These are phyloP conservation scores for Xenopus laevis DNA, from an alignment of 2,113 vertebrate species.

Conservation along the genomic window DNA sequence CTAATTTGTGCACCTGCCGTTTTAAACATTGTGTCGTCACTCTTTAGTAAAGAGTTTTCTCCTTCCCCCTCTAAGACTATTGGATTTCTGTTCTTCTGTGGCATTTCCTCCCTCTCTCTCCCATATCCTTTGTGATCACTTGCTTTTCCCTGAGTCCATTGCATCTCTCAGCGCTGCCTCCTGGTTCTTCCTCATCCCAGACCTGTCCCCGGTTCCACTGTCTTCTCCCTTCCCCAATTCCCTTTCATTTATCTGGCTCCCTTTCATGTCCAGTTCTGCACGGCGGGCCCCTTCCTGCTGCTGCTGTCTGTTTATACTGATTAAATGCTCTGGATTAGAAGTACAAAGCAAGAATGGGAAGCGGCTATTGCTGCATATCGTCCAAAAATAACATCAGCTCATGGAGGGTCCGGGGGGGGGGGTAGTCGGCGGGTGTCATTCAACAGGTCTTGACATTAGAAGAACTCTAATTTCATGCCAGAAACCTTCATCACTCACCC, in stretches of 20 bases:
- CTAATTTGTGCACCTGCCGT: no score
- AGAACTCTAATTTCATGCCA: slow-evolving; percentile 3
- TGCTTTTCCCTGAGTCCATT: no score
- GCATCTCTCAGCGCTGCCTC: no score
- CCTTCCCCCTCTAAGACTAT: no score
- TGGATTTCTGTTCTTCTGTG: no score
- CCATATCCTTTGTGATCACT: no score
- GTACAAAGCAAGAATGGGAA: slow-evolving; percentile 5
- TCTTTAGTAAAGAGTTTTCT: no score
- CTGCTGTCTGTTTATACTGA: slow-evolving; percentile 33
- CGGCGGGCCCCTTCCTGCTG: slow-evolving; percentile 27
- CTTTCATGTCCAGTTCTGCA: slow-evolving; percentile 33
- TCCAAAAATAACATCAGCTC: slow-evolving; percentile 32
- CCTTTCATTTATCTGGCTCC: slow-evolving; percentile 8
- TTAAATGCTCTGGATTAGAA: slow-evolving; percentile 7
- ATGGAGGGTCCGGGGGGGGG: neutral
- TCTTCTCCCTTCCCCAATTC: no score
- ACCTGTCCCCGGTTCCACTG: neutral
- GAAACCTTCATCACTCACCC: slow-evolving; percentile 12
- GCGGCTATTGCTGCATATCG: no score
- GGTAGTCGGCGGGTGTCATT: slow-evolving; percentile 17
- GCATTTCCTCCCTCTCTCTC: no score
- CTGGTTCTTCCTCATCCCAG: neutral
- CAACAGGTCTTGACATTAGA: slow-evolving; percentile 19
- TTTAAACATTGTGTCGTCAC: no score